Percentiles rank a stretch among this genome's conserved stretches.
phyloP scores from a whole-genome alignment of 2,113 vertebrate genomes.

The Salvelinus alpinus region DNA sequence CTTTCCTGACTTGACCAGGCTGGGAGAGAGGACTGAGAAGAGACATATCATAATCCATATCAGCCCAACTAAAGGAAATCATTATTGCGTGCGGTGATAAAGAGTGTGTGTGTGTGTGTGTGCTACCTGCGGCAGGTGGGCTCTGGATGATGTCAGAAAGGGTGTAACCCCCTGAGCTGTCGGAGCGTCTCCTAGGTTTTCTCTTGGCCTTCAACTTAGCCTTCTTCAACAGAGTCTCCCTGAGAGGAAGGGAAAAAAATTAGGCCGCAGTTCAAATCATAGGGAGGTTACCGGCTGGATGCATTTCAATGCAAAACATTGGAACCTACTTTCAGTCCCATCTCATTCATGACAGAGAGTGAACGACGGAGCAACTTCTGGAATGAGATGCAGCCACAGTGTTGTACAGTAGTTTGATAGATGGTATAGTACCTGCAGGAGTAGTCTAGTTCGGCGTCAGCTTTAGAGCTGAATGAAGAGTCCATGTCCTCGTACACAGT shows the following conservation, averaged over 20 bases:
- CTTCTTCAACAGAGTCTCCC: conserved; percentile 87
- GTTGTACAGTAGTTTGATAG: too few species aligned
- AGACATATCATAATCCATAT: background rate
- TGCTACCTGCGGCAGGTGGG: conserved; percentile 80
- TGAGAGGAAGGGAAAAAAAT: conserved; percentile 46
- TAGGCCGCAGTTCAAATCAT: background rate
- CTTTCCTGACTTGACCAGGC: conserved; percentile 80
- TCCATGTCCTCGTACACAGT: conserved; percentile 82
- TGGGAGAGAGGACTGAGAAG: conserved; percentile 55
- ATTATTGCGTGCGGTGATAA: background rate
- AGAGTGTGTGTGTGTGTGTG: background rate
- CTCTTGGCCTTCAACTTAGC: conserved; percentile 92
- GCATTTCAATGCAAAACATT: too few species aligned
- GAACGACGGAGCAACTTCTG: too few species aligned
- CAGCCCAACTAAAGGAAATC: background rate
- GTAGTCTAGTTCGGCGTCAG: conserved; percentile 59
- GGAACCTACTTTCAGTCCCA: too few species aligned
- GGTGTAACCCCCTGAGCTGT: conserved; percentile 95
- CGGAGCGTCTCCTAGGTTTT: conserved; percentile 88
- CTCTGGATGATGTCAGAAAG: conserved; percentile 94
- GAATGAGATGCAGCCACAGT: too few species aligned
- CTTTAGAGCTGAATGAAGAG: conserved; percentile 63
- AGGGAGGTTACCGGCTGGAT: too few species aligned
- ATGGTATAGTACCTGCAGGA: conserved; percentile 56
- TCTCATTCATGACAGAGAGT: too few species aligned